phyloP scores from a whole-genome alignment of 2,888 invertebrate species.

The Linnaemya vulpina region DNA sequence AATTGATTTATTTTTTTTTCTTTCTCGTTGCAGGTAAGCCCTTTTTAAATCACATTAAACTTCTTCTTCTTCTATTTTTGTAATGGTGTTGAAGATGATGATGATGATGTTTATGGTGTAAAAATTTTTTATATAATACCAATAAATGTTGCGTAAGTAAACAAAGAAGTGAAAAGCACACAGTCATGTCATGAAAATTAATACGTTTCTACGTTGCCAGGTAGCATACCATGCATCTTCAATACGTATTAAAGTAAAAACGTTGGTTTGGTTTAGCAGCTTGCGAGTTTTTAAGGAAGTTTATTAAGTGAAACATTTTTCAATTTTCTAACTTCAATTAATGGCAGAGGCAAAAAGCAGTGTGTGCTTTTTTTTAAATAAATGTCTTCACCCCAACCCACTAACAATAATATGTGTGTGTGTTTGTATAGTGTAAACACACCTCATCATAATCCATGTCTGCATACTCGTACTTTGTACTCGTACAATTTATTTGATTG shows the following conservation, averaged over 20 bases:
- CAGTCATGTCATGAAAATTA: slow-evolving; percentile 51
- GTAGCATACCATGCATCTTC: slow-evolving; percentile 36
- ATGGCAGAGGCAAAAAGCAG: neutral
- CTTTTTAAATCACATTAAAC: slow-evolving; percentile 15
- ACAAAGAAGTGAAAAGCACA: slow-evolving; percentile 4
- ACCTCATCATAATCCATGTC: slow-evolving; percentile 51
- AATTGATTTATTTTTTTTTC: slow-evolving; percentile 19
- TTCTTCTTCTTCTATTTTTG: neutral
- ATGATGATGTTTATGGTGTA: slow-evolving; percentile 14
- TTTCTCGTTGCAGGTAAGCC: slow-evolving; percentile 62
- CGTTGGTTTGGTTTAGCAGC: slow-evolving; percentile 30
- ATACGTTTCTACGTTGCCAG: slow-evolving; percentile 12
- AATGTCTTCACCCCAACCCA: slow-evolving; percentile 40
- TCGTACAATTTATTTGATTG: slow-evolving; percentile 56
- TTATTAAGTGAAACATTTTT: slow-evolving; percentile 47
- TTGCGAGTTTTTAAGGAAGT: slow-evolving; percentile 42
- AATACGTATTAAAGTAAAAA: neutral
- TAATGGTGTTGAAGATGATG: neutral
- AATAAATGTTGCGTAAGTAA: slow-evolving; percentile 59
- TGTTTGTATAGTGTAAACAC: slow-evolving; percentile 56
- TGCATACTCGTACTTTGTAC: slow-evolving; percentile 9
- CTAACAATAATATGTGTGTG: slow-evolving; percentile 4
- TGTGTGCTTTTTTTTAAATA: slow-evolving; percentile 8
- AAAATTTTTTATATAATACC: neutral
- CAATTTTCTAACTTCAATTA: slow-evolving; percentile 30